Evolutionary conservation across 92 coral and sea anemone species (phyloP), one percentile per base, ranked within the genome.

Genomic region (Micromussa lordhowensis): DNA sequence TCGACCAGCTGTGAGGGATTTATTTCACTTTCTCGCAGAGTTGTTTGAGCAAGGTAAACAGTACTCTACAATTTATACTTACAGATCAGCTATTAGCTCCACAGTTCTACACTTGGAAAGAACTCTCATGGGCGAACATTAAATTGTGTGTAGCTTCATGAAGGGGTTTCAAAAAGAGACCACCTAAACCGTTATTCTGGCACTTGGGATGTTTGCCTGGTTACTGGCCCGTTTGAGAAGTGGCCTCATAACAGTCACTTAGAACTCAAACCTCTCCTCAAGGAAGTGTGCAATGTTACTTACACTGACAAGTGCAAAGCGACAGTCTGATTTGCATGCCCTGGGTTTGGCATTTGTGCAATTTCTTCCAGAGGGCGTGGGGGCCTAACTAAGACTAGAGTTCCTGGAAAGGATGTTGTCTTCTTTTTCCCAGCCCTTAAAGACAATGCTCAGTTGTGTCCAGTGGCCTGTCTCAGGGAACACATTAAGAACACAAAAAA

Each of bases 41-140:
- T 80, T 84, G 70, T 75, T 82, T 54, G 54, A 79, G 12, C 32
- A 68, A 54, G 81, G 88, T 63, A 59, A 68, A 63, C 80, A 84
- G 31, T 91, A 88, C 75, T 77, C 85, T 34, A 84, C 88, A 59
- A 71, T 91, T 57, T 82, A 88, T 83, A 82, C 94, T 35, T 81
- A 82, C 6, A 29, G 94, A 57, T 88, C 91, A 28, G 94, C 94
- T 38, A 59, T 91, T 54, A 82, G 86, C 49, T 80, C 88, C 77
- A 57, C 86, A 36, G 40, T 88, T n/a, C 74, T 73, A 75, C 79
- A 68, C 49, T 32, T 49, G 70, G 91, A 79, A 36, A 16, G 76
- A 77, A 51, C 73, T 72, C 80, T 89, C 18, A 68, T 91, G 85
- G 94, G 92, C 22, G 68, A 59, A 36, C 94, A 91, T 76, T 80